phyloP scores from a whole-genome alignment of 2,113 vertebrate species.

The Desmodus rotundus region DNA sequence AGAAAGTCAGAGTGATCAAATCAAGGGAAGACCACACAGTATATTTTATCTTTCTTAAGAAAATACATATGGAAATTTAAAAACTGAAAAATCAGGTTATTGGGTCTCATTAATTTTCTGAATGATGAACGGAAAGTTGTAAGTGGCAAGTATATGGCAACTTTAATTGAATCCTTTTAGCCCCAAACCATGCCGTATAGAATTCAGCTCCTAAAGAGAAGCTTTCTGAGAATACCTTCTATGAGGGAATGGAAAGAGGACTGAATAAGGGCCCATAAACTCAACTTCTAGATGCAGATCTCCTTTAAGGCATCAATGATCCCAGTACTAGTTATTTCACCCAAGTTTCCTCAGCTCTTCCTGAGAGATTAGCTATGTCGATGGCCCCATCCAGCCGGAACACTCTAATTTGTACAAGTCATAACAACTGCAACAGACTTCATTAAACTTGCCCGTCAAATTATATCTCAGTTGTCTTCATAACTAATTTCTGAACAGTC shows the following conservation, averaged over 20 bases:
- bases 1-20: constrained; percentile 47
- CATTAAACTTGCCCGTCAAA: constrained; percentile 47
- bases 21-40: constrained; percentile 28
- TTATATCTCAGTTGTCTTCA: constrained; percentile 41
- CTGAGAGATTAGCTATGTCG: background rate
- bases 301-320: background rate
- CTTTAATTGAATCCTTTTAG: background rate
- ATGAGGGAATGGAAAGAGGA: background rate
- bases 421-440: constrained; percentile 45
- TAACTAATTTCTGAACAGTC: constrained; percentile 35
- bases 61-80: background rate
- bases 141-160: background rate
- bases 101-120: background rate
- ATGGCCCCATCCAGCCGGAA: background rate
- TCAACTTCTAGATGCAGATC: background rate
- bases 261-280: background rate
- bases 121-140: background rate
- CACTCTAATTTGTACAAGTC: constrained; percentile 28
- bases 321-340: background rate
- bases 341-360: background rate
- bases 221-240: background rate
- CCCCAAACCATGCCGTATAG: background rate
- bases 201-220: background rate
- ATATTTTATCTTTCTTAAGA: constrained; percentile 13
- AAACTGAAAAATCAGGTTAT: constrained; percentile 2